Base-by-base conservation (phyloP, 2,113 vertebrate genomes). In the Phocoena sinus region DNA sequence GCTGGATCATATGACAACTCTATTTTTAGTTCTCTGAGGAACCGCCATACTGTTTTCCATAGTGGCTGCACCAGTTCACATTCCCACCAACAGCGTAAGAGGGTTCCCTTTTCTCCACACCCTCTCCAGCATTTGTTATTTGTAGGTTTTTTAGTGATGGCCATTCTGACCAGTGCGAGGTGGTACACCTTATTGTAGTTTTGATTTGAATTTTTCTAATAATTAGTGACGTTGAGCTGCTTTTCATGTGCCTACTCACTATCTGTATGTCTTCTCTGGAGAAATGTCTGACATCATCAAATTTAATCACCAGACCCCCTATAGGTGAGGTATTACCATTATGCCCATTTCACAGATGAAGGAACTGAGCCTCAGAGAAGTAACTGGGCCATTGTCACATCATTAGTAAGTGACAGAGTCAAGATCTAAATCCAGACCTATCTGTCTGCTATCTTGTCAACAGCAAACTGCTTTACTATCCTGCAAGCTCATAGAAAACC, bases 401-500 rank as follows among this genome's bases (percentile, higher is more conserved):
- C 21, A 36, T 56, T 9, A 33, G 33, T 60, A 63, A 56, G 33
- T 4, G 33, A 60, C 33, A 53, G 56, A 21, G 20, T 36, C 56
- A 53, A 44, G 41, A 87, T 81, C 26, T 53, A 90, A 77, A 70
- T 47, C 36, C 31, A 63, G 80, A 53, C 11, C 50, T 56, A 36
- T 33, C 74, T 63, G 13, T 47, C 65, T 73, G 7, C 44, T 36
- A 14, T 47, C 63, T n/a, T 60, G 38, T 68, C 62, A 73, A 58
- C 6, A 44, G 60, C 31, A 31, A 91, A 86, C 62, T 65, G 14
- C 31, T 15, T 84, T 9, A 18, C 25, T 13, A 62, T 15, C 26
- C 71, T 91, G 17, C 20, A 23, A 68, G 58, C 62, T 92, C 94
- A 74, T n/a, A 74, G 82, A 89, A 83, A 76, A 8, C 53, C 41